phyloP scores from a whole-genome alignment of 2,888 invertebrate genomes.

The Nephrocerus scutellatus region DNA sequence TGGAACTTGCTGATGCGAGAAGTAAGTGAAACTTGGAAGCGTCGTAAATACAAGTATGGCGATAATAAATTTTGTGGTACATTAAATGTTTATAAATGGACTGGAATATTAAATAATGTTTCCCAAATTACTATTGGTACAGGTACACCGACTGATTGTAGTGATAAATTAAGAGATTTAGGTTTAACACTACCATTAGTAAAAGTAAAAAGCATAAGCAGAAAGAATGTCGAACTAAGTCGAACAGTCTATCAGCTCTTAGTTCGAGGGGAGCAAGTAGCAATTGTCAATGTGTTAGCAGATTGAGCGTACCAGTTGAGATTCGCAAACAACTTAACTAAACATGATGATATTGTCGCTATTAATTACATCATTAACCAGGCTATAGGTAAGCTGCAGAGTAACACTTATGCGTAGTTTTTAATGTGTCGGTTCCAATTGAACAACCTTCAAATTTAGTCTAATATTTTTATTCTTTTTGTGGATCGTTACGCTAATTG shows the following conservation, averaged over 20 bases:
- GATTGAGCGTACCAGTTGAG: too few species aligned
- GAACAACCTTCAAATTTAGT: too few species aligned
- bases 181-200: slow-evolving; percentile 53
- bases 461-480: too few species aligned
- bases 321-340: too few species aligned
- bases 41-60: slow-evolving; percentile 49
- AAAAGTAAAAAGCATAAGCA: slow-evolving; percentile 53
- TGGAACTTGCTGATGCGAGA: slow-evolving; percentile 84
- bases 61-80: slow-evolving; percentile 32
- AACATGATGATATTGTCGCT: too few species aligned
- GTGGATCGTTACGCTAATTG: too few species aligned
- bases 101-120: too few species aligned
- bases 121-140: too few species aligned
- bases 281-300: slow-evolving; percentile 48
- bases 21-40: slow-evolving; percentile 73
- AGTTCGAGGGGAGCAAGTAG: slow-evolving; percentile 72
- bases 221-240: slow-evolving; percentile 60
- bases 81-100: background rate
- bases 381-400: too few species aligned
- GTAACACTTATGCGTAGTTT: too few species aligned
- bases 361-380: too few species aligned
- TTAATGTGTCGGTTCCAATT: too few species aligned
- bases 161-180: slow-evolving; percentile 46
- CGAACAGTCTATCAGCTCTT: slow-evolving; percentile 62
- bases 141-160: slow-evolving; percentile 47